Evolutionary conservation across 2,797 vertebrate species (phyloP).

Genomic region (Buceros bicornis): DNA sequence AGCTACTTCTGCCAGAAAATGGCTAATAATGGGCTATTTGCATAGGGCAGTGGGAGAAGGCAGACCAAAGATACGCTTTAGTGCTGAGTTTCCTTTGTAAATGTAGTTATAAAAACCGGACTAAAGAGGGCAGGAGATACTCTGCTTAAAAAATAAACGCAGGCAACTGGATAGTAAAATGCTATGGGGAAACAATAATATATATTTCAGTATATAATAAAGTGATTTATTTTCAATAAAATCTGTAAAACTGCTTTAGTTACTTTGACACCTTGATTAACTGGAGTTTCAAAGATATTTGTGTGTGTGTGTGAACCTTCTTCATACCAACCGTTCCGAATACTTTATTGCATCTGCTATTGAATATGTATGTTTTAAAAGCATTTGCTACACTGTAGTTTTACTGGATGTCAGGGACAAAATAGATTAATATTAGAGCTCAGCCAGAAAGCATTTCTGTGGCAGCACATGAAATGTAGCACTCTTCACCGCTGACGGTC

Average conservation of each 20-base stretch:
- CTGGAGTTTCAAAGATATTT: slow-evolving; percentile 76
- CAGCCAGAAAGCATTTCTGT: slow-evolving; percentile 64
- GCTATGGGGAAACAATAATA: slow-evolving; percentile 73
- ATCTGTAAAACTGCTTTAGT: slow-evolving; percentile 80
- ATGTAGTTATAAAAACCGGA: slow-evolving; percentile 84
- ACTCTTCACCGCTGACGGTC: slow-evolving; percentile 51
- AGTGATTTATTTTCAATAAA: slow-evolving; percentile 83
- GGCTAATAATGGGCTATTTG: slow-evolving; percentile 83
- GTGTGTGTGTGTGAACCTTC: slow-evolving; percentile 55
- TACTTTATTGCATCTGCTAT: slow-evolving; percentile 68
- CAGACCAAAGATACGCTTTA: slow-evolving; percentile 56
- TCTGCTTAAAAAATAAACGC: slow-evolving; percentile 73
- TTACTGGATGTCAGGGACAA: slow-evolving; percentile 71
- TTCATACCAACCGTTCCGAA: slow-evolving; percentile 52
- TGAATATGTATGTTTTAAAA: slow-evolving; percentile 73
- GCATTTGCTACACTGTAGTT: slow-evolving; percentile 61
- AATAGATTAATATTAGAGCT: slow-evolving; percentile 71
- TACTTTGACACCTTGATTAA: slow-evolving; percentile 83
- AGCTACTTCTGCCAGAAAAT: slow-evolving; percentile 81
- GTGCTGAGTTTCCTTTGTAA: slow-evolving; percentile 69
- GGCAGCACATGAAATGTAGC: slow-evolving; percentile 65
- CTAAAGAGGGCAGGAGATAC: slow-evolving; percentile 89
- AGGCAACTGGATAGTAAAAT: slow-evolving; percentile 57
- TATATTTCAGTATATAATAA: slow-evolving; percentile 78
- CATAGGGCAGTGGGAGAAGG: slow-evolving; percentile 76